A percentile compares a stretch with the other conserved stretches of the same genome.
Evolutionary conservation across 2,797 vertebrate species (phyloP).

Genomic region (Syndactyla subalaris): DNA sequence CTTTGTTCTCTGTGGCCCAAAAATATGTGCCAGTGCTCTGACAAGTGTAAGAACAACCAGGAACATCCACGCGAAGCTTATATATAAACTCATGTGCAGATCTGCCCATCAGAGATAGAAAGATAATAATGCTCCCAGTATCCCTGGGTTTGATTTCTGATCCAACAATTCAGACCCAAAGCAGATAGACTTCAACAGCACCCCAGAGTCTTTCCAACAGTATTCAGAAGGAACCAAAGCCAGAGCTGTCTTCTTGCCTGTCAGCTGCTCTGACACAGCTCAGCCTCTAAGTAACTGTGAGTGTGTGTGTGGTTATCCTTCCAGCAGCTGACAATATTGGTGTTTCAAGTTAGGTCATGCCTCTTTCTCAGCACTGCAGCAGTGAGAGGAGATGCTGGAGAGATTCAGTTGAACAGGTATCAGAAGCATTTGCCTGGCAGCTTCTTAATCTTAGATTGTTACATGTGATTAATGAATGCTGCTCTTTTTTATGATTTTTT

Average conservation of each 20-base stretch:
- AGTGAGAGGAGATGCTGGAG: neutral
- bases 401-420: neutral
- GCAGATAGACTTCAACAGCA: neutral
- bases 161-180: neutral
- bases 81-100: neutral
- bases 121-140: neutral
- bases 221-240: neutral
- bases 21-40: neutral
- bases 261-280: neutral
- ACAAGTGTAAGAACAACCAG: neutral
- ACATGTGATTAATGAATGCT: neutral
- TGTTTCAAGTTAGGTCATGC: slow-evolving; percentile 31
- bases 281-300: neutral
- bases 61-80: neutral
- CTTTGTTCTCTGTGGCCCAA: neutral
- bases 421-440: slow-evolving; percentile 1
- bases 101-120: neutral
- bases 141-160: neutral
- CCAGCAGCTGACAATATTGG: neutral
- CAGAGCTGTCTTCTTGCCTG: neutral
- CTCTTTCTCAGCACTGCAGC: slow-evolving; percentile 16
- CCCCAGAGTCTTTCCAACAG: neutral
- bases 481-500: neutral
- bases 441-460: neutral
- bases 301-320: neutral